Percentiles rank a stretch among this genome's conserved stretches.
Evolutionary conservation across 64 coral and sea anemone genomes (phyloP).

Genomic region (Porites australiensis): DNA sequence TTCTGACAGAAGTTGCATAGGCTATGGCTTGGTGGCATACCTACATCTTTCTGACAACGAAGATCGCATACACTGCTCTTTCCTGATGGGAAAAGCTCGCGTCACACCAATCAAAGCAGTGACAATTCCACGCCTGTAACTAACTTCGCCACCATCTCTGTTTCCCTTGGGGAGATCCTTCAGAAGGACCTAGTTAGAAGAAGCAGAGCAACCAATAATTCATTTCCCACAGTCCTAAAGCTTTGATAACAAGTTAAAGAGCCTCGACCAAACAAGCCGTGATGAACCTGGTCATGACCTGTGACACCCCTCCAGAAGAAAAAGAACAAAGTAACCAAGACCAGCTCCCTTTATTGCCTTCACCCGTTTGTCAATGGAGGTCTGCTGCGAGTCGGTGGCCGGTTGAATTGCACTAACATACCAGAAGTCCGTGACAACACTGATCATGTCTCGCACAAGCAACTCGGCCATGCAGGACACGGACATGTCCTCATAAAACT

Average conservation of each 20-base stretch:
- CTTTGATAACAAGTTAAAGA: conserved; percentile 4
- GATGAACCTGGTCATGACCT: neutral
- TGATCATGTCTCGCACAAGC: conserved; percentile 50
- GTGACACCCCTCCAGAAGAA: no score
- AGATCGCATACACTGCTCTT: no score
- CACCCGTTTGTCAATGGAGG: neutral
- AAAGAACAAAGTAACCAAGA: neutral
- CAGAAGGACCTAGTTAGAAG: neutral
- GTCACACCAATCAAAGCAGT: no score
- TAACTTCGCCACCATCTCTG: neutral
- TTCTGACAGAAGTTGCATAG: no score
- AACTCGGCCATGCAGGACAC: conserved; percentile 53
- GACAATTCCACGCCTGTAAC: no score
- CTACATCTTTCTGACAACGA: no score
- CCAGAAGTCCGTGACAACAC: conserved; percentile 18
- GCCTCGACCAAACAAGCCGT: no score
- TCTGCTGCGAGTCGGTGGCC: no score
- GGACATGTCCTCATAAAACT: no score
- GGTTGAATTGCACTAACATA: conserved; percentile 6
- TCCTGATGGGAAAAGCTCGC: no score
- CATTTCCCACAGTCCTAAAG: neutral
- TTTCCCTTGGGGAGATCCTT: neutral
- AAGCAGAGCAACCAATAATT: conserved; percentile 5
- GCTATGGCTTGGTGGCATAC: no score
- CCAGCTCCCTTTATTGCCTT: no score